These are phyloP conservation scores for Semaprochilodus insignis DNA, from an alignment of 2,797 vertebrate genomes.

Conservation along the genomic window DNA sequence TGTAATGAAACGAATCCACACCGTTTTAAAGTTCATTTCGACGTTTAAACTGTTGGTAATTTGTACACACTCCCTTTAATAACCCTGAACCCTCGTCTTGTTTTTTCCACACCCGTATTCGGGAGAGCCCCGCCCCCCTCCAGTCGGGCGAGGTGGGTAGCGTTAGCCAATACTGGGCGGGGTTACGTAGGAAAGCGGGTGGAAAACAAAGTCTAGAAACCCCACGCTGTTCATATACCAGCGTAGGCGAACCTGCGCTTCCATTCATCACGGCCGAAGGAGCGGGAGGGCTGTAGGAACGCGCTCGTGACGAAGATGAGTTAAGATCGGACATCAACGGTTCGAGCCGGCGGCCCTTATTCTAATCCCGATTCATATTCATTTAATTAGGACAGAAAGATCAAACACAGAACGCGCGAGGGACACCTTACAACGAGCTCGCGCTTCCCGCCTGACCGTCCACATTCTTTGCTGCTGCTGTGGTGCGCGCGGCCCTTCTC, in stretches of 20 bases:
- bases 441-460: background rate
- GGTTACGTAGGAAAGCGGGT: background rate
- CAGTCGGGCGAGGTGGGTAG: too few species aligned
- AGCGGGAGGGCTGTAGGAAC: background rate
- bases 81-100: background rate
- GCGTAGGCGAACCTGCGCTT: background rate
- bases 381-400: too few species aligned
- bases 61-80: conserved; percentile 40
- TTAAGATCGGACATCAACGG: background rate
- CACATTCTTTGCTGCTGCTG: background rate
- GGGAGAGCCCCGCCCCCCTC: too few species aligned
- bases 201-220: background rate
- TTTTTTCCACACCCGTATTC: too few species aligned
- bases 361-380: too few species aligned
- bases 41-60: conserved; percentile 1
- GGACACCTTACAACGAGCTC: background rate
- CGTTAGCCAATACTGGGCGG: background rate
- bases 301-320: background rate
- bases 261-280: background rate
- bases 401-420: background rate
- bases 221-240: background rate
- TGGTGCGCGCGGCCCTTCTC: too few species aligned
- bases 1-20: too few species aligned
- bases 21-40: too few species aligned
- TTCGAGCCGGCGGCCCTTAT: too few species aligned